Evolutionary conservation across 2,113 vertebrate species (phyloP), one percentile per base, ranked within the genome.

Genomic region (Calyptommatus sinebrachiatus): DNA sequence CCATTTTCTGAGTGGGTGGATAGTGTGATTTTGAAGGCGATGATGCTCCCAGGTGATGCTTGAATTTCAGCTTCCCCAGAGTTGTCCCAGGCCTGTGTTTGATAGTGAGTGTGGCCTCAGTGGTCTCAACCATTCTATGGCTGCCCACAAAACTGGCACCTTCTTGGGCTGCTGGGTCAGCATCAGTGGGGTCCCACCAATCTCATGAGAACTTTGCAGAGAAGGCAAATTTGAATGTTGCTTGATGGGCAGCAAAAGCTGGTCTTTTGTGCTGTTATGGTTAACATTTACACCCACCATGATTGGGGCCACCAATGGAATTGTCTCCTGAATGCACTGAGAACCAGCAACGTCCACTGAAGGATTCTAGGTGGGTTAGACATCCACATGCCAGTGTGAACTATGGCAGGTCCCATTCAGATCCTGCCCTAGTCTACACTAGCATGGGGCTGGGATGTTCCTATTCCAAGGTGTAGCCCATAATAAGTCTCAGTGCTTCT

Each of bases 101-200:
- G 28, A 10, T 67, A 71, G 46, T 50, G 60, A n/a, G 0, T 72
- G 0, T 72, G 14, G n/a, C 45, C 1, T 26, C 45, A 4, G 16
- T 18, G 26, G 35, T 3, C 53, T 14, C 24, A 10, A 5, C 9
- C 8, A 70, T 70, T 21, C 20, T 29, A 31, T 3, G 1, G 18
- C 3, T 21, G 4, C 1, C 9, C 76, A 24, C 26, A 21, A 29
- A n/a, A 14, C 28, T 22, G 0, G 1, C 5, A 24, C n/a, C 69
- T 65, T 31, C n/a, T 65, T 10, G 20, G 35, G 28, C 45, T 20
- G 26, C n/a, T 26, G 67, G 28, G 22, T 16, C 16, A 41, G 9
- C n/a, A 29, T 14, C 7, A 20, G 8, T 18, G 70, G 22, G 11
- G 20, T 11, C 22, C 18, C 16, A 53, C 3, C 26, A 22, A 8